Percentiles rank a stretch among this genome's conserved stretches.
phyloP scores from a whole-genome alignment of 2,113 vertebrate species.

The pig (Sus scrofa) region DNA sequence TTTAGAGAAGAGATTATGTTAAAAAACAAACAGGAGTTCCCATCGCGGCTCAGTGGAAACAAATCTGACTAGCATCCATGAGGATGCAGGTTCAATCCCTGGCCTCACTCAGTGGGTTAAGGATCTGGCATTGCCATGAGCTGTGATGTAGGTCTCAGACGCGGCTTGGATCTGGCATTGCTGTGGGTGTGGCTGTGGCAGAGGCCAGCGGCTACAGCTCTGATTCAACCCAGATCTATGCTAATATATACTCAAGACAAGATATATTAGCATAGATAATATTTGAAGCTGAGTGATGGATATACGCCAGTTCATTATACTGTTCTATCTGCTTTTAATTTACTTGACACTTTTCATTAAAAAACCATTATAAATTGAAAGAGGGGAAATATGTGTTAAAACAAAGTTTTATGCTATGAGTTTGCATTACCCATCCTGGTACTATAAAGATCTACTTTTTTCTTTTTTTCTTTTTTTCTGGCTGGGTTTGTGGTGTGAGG shows the following conservation, averaged over 20 bases:
- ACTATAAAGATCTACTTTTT: not conserved
- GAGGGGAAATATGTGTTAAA: not conserved
- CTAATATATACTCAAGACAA: too few species aligned
- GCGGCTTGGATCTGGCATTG: too few species aligned
- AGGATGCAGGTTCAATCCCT: too few species aligned
- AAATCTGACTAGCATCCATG: too few species aligned
- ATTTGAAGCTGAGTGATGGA: not conserved
- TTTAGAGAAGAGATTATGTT: not conserved
- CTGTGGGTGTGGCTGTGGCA: too few species aligned
- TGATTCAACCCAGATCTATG: too few species aligned
- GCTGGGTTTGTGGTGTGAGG: too few species aligned
- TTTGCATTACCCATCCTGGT: not conserved
- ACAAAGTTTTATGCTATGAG: not conserved
- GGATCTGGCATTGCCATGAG: too few species aligned
- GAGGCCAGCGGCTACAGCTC: too few species aligned
- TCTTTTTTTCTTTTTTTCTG: not conserved
- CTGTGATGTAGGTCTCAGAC: too few species aligned
- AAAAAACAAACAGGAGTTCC: not conserved
- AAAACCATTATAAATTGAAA: conserved; percentile 26
- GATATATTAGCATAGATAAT: not conserved
- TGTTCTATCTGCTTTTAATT: not conserved
- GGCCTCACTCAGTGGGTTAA: too few species aligned
- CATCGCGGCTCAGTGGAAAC: too few species aligned
- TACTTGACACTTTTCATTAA: conserved; percentile 24
- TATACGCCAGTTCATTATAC: not conserved